These are phyloP conservation scores for Aldabrachelys gigantea DNA, from an alignment of 2,113 vertebrate species.

Conservation along the genomic window DNA sequence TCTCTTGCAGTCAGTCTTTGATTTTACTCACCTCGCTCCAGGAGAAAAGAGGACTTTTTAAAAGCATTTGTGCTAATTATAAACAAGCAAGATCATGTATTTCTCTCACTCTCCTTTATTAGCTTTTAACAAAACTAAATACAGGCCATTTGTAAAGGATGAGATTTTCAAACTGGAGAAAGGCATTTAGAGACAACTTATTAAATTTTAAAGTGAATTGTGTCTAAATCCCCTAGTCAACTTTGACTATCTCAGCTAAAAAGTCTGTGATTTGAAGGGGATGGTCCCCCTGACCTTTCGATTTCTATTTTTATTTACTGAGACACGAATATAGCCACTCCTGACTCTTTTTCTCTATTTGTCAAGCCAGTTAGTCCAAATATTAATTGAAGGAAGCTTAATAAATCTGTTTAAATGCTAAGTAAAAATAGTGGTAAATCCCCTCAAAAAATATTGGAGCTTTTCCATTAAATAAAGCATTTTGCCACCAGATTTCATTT, in stretches of 20 bases:
- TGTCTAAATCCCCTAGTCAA: neutral
- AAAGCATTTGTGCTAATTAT: neutral
- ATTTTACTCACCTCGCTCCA: accelerated
- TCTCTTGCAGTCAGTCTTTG: neutral
- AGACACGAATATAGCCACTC: accelerated
- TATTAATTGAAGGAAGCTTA: neutral
- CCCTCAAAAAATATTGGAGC: neutral
- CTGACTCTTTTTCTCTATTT: neutral
- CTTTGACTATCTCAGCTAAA: neutral
- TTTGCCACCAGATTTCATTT: neutral
- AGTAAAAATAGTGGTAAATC: neutral
- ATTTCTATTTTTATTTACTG: neutral
- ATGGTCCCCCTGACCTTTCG: accelerated
- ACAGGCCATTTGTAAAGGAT: neutral
- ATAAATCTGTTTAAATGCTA: neutral
- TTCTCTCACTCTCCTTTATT: no score
- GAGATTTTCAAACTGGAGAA: neutral
- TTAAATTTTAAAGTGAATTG: neutral
- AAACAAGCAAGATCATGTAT: accelerated
- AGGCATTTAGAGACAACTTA: neutral
- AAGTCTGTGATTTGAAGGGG: neutral
- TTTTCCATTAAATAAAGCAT: neutral
- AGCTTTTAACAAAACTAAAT: neutral
- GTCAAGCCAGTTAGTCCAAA: neutral
- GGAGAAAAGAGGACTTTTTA: no score